These are phyloP conservation scores for Heliocidaris tuberculata DNA, from an alignment of 35 echinoderm and acorn worm genomes.

Conservation along the genomic window DNA sequence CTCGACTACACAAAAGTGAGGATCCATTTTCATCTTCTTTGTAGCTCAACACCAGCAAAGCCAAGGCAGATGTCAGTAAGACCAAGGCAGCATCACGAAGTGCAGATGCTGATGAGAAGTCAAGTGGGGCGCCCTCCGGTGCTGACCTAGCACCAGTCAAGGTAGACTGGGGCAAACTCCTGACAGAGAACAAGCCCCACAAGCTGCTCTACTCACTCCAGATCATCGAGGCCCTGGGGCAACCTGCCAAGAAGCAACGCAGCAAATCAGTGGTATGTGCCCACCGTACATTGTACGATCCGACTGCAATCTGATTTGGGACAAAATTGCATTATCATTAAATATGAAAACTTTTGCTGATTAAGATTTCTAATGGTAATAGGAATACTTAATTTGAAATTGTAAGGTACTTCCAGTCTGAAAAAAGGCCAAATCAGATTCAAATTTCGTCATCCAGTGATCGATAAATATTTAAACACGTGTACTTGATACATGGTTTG, in stretches of 20 bases:
- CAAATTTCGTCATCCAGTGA: no score
- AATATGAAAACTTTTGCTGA: not conserved
- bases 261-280: conserved; percentile 75
- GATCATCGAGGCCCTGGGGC: conserved; percentile 74
- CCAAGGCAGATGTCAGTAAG: not conserved
- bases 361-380: not conserved
- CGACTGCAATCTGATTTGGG: not conserved
- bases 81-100: not conserved
- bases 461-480: no score
- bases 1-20: not conserved
- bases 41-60: not conserved
- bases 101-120: not conserved
- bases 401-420: not conserved
- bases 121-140: not conserved
- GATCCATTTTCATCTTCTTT: not conserved
- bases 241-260: conserved; percentile 60
- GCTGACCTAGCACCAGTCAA: not conserved
- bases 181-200: conserved; percentile 71
- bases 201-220: conserved; percentile 83
- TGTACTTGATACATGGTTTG: no score
- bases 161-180: conserved; percentile 68
- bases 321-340: not conserved
- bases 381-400: not conserved
- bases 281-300: not conserved
- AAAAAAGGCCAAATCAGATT: no score